phyloP scores from a whole-genome alignment of 2,888 invertebrate genomes.

The Aleiodes alternator region DNA sequence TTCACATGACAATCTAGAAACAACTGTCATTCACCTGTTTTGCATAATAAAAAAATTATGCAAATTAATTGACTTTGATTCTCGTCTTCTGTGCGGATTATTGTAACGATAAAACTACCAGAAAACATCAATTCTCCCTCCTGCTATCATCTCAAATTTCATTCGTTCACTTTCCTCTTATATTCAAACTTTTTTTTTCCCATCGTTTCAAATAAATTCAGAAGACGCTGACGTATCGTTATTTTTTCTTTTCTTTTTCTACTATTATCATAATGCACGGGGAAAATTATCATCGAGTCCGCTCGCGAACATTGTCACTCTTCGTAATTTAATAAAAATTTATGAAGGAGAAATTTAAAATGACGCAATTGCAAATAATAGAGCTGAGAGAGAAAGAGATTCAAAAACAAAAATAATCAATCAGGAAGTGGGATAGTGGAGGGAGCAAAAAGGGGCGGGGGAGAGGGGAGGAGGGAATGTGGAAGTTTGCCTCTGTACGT shows the following conservation, averaged over 20 bases:
- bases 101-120: too few relatives aligned
- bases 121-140: too few relatives aligned
- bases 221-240: background rate
- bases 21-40: too few relatives aligned
- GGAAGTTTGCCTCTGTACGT: conserved; percentile 10
- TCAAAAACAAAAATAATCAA: conserved; percentile 34
- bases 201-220: background rate
- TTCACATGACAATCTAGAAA: too few relatives aligned
- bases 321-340: conserved; percentile 7
- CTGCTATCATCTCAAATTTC: too few relatives aligned
- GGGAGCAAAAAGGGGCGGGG: too few relatives aligned
- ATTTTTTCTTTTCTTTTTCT: background rate
- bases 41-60: too few relatives aligned
- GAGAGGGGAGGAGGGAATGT: background rate
- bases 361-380: conserved; percentile 4
- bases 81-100: too few relatives aligned
- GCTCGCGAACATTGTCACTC: background rate
- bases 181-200: too few relatives aligned
- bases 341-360: conserved; percentile 3
- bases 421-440: background rate
- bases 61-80: too few relatives aligned
- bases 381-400: conserved; percentile 3
- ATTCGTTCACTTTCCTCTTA: too few relatives aligned
- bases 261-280: background rate
- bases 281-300: background rate